These are phyloP conservation scores for Trachelus tabidus DNA, from an alignment of 2,888 invertebrate genomes.

Conservation along the genomic window DNA sequence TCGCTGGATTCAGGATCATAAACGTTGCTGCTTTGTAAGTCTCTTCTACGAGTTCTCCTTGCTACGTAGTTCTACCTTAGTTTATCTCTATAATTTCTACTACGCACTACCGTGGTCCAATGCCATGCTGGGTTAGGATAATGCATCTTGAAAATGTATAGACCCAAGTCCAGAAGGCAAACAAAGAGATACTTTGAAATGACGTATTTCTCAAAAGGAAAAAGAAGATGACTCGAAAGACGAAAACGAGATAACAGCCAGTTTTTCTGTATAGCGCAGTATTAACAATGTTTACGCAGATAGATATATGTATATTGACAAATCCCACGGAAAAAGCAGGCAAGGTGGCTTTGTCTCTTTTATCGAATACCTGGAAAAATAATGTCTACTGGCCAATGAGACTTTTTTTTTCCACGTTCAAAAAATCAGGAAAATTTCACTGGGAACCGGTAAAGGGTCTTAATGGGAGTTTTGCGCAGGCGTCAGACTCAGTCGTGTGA, in stretches of 20 bases:
- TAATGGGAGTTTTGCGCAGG: too few relatives aligned
- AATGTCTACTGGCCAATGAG: too few relatives aligned
- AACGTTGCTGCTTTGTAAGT: not conserved
- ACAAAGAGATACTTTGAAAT: not conserved
- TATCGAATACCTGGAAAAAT: too few relatives aligned
- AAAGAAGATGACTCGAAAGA: not conserved
- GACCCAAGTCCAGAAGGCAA: not conserved
- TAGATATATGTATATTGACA: not conserved
- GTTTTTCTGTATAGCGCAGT: not conserved
- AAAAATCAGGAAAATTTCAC: too few relatives aligned
- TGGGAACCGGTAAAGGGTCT: too few relatives aligned
- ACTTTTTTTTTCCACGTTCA: too few relatives aligned
- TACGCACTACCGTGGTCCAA: not conserved
- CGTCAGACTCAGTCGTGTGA: not conserved
- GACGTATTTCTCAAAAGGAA: not conserved
- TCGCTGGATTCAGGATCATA: not conserved
- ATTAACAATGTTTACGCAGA: not conserved
- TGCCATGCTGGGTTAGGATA: not conserved
- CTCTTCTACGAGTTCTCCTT: not conserved
- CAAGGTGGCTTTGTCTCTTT: too few relatives aligned
- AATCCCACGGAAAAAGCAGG: not conserved
- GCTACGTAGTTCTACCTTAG: not conserved
- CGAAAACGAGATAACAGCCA: not conserved
- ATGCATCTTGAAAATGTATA: not conserved
- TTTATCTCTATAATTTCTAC: not conserved